Evolutionary conservation across 2,888 invertebrate species (phyloP), one percentile per base, ranked within the genome.

Genomic region (Chironomus tentans): DNA sequence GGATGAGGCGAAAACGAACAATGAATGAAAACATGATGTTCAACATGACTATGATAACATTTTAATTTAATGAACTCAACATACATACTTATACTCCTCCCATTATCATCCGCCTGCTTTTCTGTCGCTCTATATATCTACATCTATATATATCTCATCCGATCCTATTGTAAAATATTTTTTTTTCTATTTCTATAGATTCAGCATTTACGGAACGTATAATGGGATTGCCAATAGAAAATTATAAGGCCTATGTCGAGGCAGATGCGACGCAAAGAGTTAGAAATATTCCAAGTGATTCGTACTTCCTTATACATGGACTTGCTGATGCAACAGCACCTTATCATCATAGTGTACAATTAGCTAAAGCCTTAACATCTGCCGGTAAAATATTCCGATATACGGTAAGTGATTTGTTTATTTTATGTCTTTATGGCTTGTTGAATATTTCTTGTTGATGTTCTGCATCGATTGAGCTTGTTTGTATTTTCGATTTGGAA

Each of bases 121-220:
- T 56, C 7, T 56, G n/a, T 56, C 38, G 56, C 18, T 5, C 18
- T 38, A 38, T 10, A 38, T 2, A 2, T 38, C 38, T 38, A 38
- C 38, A 38, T 7, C 10, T 38, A 38, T 38, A 38, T 38, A 38
- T 2, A 38, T 38, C 10, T 7, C 10, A 38, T 38, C 10, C 7
- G 38, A 38, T 38, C 38, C 38, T 38, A 10, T 38, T 38, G 38
- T 38, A 38, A 38, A 38, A 38, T 10, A 38, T 38, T 28, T 28
- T 28, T 28, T 65, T 12, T 12, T 24, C 10, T 24, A 65, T 62
- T 48, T 22, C 6, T 24, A 38, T 83, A 97, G 97, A 97, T 85
- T 95, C 96, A 28, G 95, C 94, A 4, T 97, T 97, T 83, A 96
- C 97, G 88, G 97, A 98, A 86, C 89, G 96, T 77, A 92, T 96